phyloP scores from a whole-genome alignment of 2,113 vertebrate genomes.

The Peromyscus maniculatus region DNA sequence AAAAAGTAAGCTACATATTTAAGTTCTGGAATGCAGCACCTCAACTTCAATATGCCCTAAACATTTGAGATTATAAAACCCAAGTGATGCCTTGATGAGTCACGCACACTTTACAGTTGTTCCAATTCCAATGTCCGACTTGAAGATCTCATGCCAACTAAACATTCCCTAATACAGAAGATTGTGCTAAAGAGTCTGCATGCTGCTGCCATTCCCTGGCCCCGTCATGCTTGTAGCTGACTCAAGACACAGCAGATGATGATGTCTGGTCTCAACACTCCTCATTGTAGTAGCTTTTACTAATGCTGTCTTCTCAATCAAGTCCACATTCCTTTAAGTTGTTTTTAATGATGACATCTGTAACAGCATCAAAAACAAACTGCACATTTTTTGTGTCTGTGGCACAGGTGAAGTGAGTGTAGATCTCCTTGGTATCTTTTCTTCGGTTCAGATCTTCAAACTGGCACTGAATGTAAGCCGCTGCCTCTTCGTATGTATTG shows the following conservation, averaged over 20 bases:
- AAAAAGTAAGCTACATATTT: constrained; percentile 84
- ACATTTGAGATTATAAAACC: constrained; percentile 69
- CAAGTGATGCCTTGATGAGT: constrained; percentile 62
- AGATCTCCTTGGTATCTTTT: too few relatives aligned
- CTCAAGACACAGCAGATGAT: constrained; percentile 80
- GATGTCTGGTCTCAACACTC: constrained; percentile 79
- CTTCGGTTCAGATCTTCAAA: too few relatives aligned
- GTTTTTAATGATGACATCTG: constrained; percentile 99
- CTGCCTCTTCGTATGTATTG: too few relatives aligned
- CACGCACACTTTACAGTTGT: constrained; percentile 71
- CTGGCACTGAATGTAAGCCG: too few relatives aligned
- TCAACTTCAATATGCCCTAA: constrained; percentile 79
- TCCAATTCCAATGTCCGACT: constrained; percentile 76
- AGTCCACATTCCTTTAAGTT: constrained; percentile 98
- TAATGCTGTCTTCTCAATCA: constrained; percentile 87
- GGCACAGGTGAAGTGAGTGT: too few relatives aligned
- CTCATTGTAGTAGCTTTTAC: constrained; percentile 54
- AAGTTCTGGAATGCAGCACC: constrained; percentile 87
- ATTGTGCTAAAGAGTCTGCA: constrained; percentile 87
- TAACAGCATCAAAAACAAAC: constrained; percentile 98
- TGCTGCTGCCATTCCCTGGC: constrained; percentile 85
- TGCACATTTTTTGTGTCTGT: too few relatives aligned
- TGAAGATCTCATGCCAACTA: constrained; percentile 75
- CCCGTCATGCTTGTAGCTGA: constrained; percentile 82
- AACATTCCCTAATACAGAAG: constrained; percentile 88